These are phyloP conservation scores for Colletes latitarsis DNA, from an alignment of 1,140 invertebrate species.

Conservation along the genomic window DNA sequence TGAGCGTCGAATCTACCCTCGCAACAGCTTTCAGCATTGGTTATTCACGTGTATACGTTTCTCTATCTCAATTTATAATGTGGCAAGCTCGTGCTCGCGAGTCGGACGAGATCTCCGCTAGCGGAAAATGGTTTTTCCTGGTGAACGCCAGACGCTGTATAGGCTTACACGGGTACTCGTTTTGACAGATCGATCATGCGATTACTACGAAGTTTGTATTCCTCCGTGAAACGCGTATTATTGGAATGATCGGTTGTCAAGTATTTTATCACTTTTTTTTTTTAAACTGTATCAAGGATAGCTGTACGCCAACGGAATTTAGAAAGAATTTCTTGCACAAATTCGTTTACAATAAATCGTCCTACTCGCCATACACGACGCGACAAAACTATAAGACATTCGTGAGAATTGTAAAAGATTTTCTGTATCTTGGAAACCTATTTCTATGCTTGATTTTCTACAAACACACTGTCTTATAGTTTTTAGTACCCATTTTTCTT, in stretches of 20 bases:
- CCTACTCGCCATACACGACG: too few relatives aligned
- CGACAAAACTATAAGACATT: too few relatives aligned
- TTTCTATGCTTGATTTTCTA: too few relatives aligned
- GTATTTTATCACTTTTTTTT: too few relatives aligned
- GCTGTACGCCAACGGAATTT: neutral
- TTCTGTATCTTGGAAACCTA: too few relatives aligned
- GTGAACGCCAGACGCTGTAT: constrained; percentile 4
- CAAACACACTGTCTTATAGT: too few relatives aligned
- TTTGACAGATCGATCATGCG: constrained; percentile 31
- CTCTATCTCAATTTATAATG: constrained; percentile 63
- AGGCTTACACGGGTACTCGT: constrained; percentile 2
- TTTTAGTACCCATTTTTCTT: too few relatives aligned
- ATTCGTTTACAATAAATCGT: too few relatives aligned
- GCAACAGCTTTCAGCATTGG: constrained; percentile 50
- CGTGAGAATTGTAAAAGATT: too few relatives aligned
- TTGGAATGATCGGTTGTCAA: neutral
- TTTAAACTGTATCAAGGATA: neutral
- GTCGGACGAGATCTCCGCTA: constrained; percentile 36
- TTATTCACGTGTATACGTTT: constrained; percentile 55
- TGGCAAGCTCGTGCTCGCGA: constrained; percentile 30
- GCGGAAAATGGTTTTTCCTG: constrained; percentile 53
- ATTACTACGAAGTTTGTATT: constrained; percentile 23
- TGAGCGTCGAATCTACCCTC: constrained; percentile 35
- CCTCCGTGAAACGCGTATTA: constrained; percentile 6
- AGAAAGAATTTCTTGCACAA: too few relatives aligned